Conservation (phyloP, 2,113 vertebrate genomes). For the Lepus europaeus region DNA sequence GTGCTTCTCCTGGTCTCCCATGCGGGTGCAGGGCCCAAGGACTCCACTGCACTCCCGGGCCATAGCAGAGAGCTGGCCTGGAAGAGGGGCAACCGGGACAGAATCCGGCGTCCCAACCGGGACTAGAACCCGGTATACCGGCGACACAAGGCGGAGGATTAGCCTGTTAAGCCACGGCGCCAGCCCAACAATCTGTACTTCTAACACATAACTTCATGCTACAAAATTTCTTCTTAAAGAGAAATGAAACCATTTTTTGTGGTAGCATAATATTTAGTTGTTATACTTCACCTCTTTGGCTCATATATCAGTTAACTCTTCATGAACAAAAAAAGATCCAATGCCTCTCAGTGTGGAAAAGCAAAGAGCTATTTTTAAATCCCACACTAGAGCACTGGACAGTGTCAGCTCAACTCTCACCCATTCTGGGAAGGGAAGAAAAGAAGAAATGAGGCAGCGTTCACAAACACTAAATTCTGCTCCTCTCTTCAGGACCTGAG, state of each 20-base stretch:
- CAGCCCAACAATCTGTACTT: background rate
- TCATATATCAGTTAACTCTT: background rate
- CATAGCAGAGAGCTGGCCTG: no score
- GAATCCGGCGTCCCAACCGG: no score
- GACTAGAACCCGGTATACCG: no score
- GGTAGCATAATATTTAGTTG: background rate
- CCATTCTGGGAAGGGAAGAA: background rate
- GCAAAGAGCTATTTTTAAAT: background rate
- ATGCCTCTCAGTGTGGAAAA: background rate
- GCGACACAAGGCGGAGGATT: no score
- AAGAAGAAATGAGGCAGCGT: background rate
- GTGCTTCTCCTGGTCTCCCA: no score
- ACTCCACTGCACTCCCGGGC: no score
- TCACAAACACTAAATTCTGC: background rate
- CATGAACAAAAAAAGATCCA: background rate
- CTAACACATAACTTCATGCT: background rate
- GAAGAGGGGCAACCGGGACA: no score
- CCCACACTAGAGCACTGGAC: background rate
- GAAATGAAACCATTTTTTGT: background rate
- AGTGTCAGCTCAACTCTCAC: background rate
- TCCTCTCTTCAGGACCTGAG: background rate
- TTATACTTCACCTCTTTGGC: background rate
- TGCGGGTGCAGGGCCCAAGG: no score
- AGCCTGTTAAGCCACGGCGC: no score
- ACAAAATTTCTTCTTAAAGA: constrained; percentile 18